Evolutionary conservation across 2,888 invertebrate genomes (phyloP).

Genomic region (Drosophila seclusa): DNA sequence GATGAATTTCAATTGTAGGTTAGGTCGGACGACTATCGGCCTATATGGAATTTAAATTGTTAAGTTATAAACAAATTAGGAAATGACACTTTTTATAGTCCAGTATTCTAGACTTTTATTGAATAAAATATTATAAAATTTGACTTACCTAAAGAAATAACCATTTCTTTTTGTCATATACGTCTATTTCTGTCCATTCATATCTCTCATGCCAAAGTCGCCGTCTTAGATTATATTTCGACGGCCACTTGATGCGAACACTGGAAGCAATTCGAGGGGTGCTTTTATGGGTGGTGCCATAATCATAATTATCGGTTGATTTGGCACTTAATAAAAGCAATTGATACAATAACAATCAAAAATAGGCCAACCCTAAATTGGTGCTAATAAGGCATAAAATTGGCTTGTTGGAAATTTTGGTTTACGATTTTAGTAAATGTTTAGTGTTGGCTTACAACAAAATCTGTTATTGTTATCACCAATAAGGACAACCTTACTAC

Average conservation of each 20-base stretch:
- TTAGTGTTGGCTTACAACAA: slow-evolving; percentile 21
- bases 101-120: not conserved
- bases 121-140: not conserved
- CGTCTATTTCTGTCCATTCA: slow-evolving; percentile 20
- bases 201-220: slow-evolving; percentile 32
- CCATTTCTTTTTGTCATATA: slow-evolving; percentile 5
- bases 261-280: slow-evolving; percentile 16
- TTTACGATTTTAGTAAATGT: slow-evolving; percentile 22
- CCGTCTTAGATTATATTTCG: slow-evolving; percentile 30
- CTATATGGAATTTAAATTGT: no score
- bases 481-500: not conserved
- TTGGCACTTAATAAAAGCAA: slow-evolving; percentile 31
- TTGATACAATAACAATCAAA: slow-evolving; percentile 39
- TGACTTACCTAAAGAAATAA: not conserved
- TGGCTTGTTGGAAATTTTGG: slow-evolving; percentile 11
- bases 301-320: slow-evolving; percentile 39
- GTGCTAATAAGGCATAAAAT: slow-evolving; percentile 25
- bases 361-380: slow-evolving; percentile 29
- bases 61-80: no score
- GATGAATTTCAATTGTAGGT: not conserved
- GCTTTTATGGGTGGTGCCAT: slow-evolving; percentile 15
- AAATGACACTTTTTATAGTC: no score
- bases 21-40: no score
- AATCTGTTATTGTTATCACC: slow-evolving; percentile 27
- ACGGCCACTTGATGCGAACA: slow-evolving; percentile 27